These are phyloP conservation scores for Clinocottus analis DNA, from an alignment of 2,113 vertebrate species.

Conservation along the genomic window DNA sequence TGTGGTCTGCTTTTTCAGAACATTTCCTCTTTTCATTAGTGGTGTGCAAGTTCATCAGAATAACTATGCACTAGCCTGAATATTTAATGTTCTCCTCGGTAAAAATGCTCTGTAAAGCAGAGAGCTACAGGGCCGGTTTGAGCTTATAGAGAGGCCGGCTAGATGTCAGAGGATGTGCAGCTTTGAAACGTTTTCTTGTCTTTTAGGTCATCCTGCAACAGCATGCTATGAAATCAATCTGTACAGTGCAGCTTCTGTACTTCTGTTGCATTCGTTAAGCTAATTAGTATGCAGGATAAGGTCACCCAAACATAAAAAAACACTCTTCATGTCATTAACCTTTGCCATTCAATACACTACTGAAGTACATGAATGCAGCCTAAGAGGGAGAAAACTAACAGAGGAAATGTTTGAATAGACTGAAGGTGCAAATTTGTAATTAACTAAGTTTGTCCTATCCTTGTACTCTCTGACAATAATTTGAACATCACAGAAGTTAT, in stretches of 20 bases:
- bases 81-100: conserved; percentile 23
- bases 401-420: background rate
- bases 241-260: background rate
- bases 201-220: conserved; percentile 18
- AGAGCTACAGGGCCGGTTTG: background rate
- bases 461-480: background rate
- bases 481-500: background rate
- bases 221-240: background rate
- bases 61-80: conserved; percentile 37
- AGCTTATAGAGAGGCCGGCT: conserved; percentile 19
- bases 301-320: background rate
- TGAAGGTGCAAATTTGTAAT: background rate
- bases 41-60: conserved; percentile 35
- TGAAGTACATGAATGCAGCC: background rate
- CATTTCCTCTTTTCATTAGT: conserved; percentile 58
- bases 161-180: conserved; percentile 23
- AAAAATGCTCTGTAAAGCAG: conserved; percentile 22
- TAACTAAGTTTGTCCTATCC: background rate
- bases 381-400: background rate
- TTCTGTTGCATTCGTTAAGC: background rate
- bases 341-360: background rate
- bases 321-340: background rate
- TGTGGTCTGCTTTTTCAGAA: conserved; percentile 43
- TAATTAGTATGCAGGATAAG: background rate
- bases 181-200: background rate